Evolutionary conservation across 2,113 vertebrate species (phyloP).

Genomic region (Paradisaea rubra): DNA sequence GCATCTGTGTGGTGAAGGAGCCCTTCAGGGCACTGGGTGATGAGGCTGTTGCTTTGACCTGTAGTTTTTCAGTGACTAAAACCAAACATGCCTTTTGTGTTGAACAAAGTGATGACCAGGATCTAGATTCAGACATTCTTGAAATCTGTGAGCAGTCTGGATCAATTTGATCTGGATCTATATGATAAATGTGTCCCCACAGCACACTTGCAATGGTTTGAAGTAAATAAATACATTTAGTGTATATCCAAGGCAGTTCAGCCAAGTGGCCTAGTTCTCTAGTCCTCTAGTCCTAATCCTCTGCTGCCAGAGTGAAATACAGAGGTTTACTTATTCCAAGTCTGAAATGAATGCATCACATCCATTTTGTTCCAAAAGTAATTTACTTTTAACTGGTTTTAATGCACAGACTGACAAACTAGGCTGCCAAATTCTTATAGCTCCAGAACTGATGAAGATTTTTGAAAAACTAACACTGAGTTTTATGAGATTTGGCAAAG

Average conservation of each 20-base stretch:
- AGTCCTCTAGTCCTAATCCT: not conserved
- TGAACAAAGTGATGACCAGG: not conserved
- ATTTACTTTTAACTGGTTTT: not conserved
- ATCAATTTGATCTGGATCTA: not conserved
- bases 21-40: not conserved
- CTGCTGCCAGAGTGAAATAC: not conserved
- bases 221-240: not conserved
- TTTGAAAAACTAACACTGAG: not conserved
- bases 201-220: not conserved
- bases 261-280: not conserved
- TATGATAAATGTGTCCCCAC: not conserved
- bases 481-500: not conserved
- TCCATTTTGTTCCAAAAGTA: not conserved
- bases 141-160: not conserved
- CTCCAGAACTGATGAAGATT: not conserved
- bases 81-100: not conserved
- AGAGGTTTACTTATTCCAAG: not conserved
- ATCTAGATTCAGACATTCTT: not conserved
- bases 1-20: not conserved
- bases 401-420: not conserved
- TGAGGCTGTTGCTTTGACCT: not conserved
- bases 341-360: not conserved
- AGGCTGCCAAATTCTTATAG: not conserved
- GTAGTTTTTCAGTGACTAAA: not conserved
- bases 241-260: not conserved